phyloP scores from a whole-genome alignment of 2,888 invertebrate species.

The Zaprionus lineosus region DNA sequence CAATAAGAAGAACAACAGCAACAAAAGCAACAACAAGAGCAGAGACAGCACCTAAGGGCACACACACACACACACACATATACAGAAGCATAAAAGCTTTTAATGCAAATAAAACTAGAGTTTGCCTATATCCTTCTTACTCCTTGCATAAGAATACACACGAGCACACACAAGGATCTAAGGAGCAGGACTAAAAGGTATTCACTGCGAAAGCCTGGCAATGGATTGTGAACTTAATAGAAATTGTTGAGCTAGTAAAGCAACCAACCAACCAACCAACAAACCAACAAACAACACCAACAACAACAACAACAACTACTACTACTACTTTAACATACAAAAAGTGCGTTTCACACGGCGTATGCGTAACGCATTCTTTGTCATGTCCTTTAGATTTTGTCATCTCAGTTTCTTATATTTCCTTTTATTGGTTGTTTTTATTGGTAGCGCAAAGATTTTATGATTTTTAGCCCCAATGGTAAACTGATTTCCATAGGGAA shows the following conservation, averaged over 20 bases:
- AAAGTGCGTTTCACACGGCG: conserved; percentile 57
- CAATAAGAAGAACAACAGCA: conserved; percentile 45
- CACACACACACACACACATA: conserved; percentile 15
- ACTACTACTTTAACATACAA: conserved; percentile 13
- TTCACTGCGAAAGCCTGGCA: conserved; percentile 36
- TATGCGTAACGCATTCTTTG: conserved; percentile 63
- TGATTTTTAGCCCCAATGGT: conserved; percentile 79
- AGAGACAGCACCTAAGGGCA: conserved; percentile 14
- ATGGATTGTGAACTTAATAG: conserved; percentile 65
- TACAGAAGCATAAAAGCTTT: conserved; percentile 56
- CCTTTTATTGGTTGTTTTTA: conserved; percentile 56
- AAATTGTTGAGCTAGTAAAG: conserved; percentile 60
- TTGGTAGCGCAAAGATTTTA: conserved; percentile 79
- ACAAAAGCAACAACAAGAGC: conserved; percentile 9
- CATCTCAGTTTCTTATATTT: conserved; percentile 32
- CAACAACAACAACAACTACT: conserved; percentile 12
- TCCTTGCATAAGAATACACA: conserved; percentile 27
- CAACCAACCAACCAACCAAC: conserved; percentile 3
- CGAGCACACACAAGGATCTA: conserved; percentile 33
- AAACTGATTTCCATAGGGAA: conserved; percentile 82
- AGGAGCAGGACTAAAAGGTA: conserved; percentile 34
- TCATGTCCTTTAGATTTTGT: conserved; percentile 49
- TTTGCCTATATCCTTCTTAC: conserved; percentile 31
- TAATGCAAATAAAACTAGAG: conserved; percentile 70
- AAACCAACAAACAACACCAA: conserved; percentile 13